phyloP scores from a whole-genome alignment of 2,113 vertebrate genomes.

The Gavialis gangeticus region DNA sequence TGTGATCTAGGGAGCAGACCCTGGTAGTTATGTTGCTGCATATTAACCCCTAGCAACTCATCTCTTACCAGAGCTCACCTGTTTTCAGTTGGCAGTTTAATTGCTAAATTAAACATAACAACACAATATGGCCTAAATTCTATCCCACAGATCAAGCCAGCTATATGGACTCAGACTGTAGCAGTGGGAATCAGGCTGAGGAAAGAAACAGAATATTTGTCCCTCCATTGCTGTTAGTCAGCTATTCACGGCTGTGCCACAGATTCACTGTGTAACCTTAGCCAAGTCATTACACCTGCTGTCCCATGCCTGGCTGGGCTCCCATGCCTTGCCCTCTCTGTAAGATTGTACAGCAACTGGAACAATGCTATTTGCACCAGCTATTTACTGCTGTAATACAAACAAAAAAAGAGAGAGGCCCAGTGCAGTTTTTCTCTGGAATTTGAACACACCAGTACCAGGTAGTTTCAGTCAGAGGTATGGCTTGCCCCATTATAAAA shows the following conservation, averaged over 20 bases:
- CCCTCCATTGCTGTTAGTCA: rapidly evolving
- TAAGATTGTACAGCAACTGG: not conserved
- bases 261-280: not conserved
- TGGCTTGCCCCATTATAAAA: not conserved
- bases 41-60: too few relatives aligned
- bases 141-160: not conserved
- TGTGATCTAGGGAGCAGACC: too few relatives aligned
- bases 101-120: not conserved
- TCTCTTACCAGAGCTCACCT: not conserved
- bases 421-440: not conserved
- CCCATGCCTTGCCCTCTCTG: not conserved
- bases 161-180: not conserved
- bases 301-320: not conserved
- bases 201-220: not conserved
- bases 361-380: not conserved
- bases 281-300: not conserved
- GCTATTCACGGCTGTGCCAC: not conserved
- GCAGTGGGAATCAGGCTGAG: not conserved
- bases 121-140: not conserved
- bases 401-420: not conserved
- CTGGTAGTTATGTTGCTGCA: too few relatives aligned
- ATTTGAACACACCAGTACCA: not conserved
- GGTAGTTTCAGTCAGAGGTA: not conserved
- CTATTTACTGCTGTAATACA: not conserved
- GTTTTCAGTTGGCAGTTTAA: not conserved